Evolutionary conservation across 2,888 invertebrate species (phyloP).

Genomic region (Spisula subtruncata): DNA sequence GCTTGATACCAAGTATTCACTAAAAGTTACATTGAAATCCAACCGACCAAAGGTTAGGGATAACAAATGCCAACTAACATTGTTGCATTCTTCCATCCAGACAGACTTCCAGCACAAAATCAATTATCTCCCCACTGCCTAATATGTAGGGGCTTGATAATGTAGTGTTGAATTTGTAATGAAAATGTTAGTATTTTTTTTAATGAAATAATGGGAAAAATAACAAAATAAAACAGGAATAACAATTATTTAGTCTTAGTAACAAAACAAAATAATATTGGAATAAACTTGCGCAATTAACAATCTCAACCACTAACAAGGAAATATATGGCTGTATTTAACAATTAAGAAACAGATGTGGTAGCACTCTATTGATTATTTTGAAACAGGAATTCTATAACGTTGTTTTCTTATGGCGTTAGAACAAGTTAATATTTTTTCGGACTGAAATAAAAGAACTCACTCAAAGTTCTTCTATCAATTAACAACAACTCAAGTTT

Average conservation of each 20-base stretch:
- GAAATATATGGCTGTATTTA: conserved; percentile 38
- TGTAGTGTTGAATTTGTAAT: background rate
- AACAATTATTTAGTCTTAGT: conserved; percentile 24
- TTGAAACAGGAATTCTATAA: background rate
- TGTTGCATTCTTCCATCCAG: too few relatives aligned
- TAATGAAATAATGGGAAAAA: conserved; percentile 14
- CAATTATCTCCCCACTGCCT: too few relatives aligned
- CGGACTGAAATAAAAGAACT: background rate
- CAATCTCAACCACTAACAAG: conserved; percentile 45
- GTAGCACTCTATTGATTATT: conserved; percentile 36
- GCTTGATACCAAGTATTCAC: background rate
- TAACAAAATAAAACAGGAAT: conserved; percentile 43
- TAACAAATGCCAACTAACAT: too few relatives aligned
- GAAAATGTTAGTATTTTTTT: background rate
- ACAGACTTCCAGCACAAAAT: too few relatives aligned
- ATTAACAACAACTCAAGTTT: too few relatives aligned
- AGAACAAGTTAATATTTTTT: background rate
- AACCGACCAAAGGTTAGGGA: too few relatives aligned
- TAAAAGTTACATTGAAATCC: background rate
- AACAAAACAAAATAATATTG: conserved; percentile 38
- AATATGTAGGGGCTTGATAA: background rate
- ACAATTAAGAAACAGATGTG: conserved; percentile 8
- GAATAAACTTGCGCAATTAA: conserved; percentile 45
- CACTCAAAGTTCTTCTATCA: background rate
- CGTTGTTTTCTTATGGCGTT: background rate